phyloP scores from a whole-genome alignment of 2,888 invertebrate genomes.

The Oxytorus armatus region DNA sequence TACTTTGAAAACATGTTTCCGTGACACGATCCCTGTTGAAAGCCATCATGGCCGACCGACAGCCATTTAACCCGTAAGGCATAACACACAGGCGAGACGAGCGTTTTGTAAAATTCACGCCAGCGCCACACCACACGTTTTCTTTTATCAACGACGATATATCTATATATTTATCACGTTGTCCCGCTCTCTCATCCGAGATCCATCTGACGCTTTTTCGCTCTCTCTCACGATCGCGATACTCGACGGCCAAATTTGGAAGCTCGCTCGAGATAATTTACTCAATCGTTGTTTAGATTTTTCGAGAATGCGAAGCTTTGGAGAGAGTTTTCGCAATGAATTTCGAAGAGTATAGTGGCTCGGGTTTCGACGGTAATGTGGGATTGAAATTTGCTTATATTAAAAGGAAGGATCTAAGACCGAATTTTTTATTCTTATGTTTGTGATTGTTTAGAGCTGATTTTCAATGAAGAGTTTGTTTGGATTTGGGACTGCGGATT shows the following conservation, averaged over 20 bases:
- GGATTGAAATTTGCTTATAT: too few relatives aligned
- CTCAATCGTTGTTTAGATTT: background rate
- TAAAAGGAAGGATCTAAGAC: too few relatives aligned
- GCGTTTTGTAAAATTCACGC: conserved; percentile 47
- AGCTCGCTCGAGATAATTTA: conserved; percentile 16
- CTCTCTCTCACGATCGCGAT: conserved; percentile 29
- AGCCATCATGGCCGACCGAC: conserved; percentile 84
- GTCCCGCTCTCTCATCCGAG: background rate
- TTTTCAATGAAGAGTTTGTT: background rate
- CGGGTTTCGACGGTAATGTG: too few relatives aligned
- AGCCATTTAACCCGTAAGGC: conserved; percentile 80
- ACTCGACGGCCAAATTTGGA: conserved; percentile 26
- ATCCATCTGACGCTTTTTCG: background rate
- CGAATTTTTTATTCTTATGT: background rate
- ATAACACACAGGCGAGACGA: conserved; percentile 59
- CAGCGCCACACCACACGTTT: conserved; percentile 52
- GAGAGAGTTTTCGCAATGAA: too few relatives aligned
- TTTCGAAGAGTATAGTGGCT: too few relatives aligned
- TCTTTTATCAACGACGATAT: background rate
- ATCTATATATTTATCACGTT: conserved; percentile 7
- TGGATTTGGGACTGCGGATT: too few relatives aligned
- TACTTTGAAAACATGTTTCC: conserved; percentile 84
- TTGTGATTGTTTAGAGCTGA: background rate
- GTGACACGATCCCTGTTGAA: conserved; percentile 83
- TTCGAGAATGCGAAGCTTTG: background rate